These are phyloP conservation scores for Kryphioiulus occultus DNA, from an alignment of 2,888 invertebrate genomes.

Conservation along the genomic window DNA sequence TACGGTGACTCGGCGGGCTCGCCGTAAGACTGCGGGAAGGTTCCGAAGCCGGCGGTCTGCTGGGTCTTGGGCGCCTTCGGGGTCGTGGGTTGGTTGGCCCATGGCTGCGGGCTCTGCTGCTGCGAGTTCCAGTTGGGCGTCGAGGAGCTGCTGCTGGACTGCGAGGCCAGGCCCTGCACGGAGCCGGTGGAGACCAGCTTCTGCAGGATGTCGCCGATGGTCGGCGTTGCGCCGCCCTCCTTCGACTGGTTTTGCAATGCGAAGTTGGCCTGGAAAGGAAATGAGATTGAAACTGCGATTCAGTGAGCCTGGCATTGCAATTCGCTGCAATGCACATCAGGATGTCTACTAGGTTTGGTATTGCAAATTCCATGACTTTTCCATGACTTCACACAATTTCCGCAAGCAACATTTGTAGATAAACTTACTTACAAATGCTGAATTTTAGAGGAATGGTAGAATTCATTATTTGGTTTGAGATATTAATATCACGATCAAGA, in stretches of 20 bases:
- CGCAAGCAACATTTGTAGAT: too few species aligned
- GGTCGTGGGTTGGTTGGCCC: neutral
- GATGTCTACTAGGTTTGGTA: too few species aligned
- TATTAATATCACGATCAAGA: too few species aligned
- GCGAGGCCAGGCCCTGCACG: neutral
- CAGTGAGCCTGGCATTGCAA: too few species aligned
- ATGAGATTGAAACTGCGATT: too few species aligned
- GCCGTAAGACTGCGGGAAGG: neutral
- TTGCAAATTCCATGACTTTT: too few species aligned
- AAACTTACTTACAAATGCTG: too few species aligned
- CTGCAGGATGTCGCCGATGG: conserved; percentile 43
- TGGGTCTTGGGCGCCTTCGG: neutral
- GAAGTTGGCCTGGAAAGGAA: conserved; percentile 33
- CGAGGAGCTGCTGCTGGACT: neutral
- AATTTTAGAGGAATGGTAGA: too few species aligned
- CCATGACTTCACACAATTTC: too few species aligned
- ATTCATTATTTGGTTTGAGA: too few species aligned
- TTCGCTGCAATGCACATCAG: too few species aligned
- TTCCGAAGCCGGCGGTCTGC: neutral
- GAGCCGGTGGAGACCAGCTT: conserved; percentile 39
- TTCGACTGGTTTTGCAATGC: neutral
- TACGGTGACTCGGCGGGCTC: neutral
- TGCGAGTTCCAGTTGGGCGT: neutral
- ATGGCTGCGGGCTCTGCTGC: neutral
- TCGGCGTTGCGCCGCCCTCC: conserved; percentile 32